Base-by-base conservation (phyloP, 2,797 vertebrate species). In the Fringilla coelebs region DNA sequence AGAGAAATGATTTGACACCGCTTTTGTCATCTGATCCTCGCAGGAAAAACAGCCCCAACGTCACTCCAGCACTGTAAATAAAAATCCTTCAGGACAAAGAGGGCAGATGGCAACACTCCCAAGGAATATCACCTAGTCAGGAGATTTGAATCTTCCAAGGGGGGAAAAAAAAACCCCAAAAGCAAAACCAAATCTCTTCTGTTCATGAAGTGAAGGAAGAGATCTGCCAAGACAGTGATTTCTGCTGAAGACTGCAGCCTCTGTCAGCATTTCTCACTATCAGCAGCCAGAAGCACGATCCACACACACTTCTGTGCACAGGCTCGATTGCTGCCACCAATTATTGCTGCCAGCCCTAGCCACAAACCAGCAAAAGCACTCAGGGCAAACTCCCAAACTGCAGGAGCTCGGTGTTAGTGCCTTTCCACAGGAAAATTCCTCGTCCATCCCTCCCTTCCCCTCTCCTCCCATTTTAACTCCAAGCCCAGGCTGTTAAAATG, bases 1-100 rank as follows among this genome's bases (percentile, higher is more conserved):
- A 43, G 43, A 86, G 89, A 81, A 85, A 93, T 93, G 73, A 97
- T 88, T n/a, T 86, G 92, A 93, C 88, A 36, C 62, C 34, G 91
- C 83, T 91, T 92, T 91, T 96, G 91, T 88, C 67, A 90, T 31
- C 76, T 81, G 84, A 90, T 73, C 91, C 76, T 93, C 84, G 68
- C 76, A 93, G 85, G 83, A 83, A 84, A 88, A 92, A 61, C 82
- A 89, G 58, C 26, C 28, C 1, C 54, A 75, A 92, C 0, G 4
- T 89, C 92, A 86, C 92, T 87, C 28, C 46, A 82, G 54, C 58
- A 74, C 68, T 58, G 70, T 66, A 91, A 93, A 94, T 71, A 95
- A 94, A 89, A 89, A 88, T 79, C 91, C 88, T 70, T 79, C 38
- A 75, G 29, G 82, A 89, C 91, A 91, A 91, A 91, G 70, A 55